These are phyloP conservation scores for Gorsachius magnificus DNA, from an alignment of 2,797 vertebrate species.

Conservation along the genomic window DNA sequence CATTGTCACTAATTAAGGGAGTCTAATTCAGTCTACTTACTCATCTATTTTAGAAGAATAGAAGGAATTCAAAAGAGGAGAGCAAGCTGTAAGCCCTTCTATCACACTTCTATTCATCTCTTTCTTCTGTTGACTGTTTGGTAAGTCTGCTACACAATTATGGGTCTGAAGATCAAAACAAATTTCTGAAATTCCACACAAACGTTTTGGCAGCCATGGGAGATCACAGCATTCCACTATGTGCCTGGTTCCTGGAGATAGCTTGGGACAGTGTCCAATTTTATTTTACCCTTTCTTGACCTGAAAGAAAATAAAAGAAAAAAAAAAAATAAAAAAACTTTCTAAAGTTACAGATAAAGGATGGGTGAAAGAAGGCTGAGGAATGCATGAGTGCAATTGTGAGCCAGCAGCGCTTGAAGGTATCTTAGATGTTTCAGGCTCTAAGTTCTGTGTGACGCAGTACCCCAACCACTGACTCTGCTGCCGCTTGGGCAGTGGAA, in stretches of 20 bases:
- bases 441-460: neutral
- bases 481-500: neutral
- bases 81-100: neutral
- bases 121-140: neutral
- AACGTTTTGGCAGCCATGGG: constrained; percentile 31
- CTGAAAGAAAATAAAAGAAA: neutral
- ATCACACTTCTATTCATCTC: neutral
- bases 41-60: neutral
- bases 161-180: constrained; percentile 27
- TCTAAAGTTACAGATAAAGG: neutral
- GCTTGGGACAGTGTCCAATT: neutral
- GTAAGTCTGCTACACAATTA: neutral
- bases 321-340: neutral
- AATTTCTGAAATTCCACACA: constrained; percentile 35
- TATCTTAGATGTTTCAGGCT: neutral
- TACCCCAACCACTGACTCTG: neutral
- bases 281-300: constrained; percentile 20
- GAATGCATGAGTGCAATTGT: neutral
- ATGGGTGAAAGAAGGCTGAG: neutral
- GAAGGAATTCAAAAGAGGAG: neutral
- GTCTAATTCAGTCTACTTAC: neutral
- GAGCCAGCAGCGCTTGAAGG: neutral
- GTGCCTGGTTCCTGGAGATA: neutral
- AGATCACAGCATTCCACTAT: neutral
- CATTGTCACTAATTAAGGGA: constrained; percentile 2